Evolutionary conservation across 2,113 vertebrate genomes (phyloP).

Genomic region (Microtus ochrogaster): DNA sequence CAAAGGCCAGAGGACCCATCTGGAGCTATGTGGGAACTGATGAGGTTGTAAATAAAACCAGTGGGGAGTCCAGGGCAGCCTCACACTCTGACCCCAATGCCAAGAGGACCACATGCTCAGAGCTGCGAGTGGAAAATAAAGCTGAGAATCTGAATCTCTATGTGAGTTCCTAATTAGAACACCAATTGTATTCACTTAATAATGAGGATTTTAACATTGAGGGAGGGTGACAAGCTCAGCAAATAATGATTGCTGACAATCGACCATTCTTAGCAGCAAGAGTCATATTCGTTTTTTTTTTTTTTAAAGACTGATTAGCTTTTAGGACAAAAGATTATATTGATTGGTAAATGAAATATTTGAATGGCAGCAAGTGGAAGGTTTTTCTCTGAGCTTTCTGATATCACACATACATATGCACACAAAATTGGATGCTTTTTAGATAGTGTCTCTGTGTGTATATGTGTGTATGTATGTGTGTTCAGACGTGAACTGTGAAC

Average conservation of each 20-base stretch:
- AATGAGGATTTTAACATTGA: constrained; percentile 43
- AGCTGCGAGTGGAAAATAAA: neutral
- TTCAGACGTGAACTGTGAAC: neutral
- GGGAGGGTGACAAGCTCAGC: neutral
- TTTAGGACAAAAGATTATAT: neutral
- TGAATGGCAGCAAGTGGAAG: neutral
- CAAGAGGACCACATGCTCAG: neutral
- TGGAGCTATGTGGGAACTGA: constrained; percentile 13
- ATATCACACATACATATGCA: neutral
- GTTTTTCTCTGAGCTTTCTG: neutral
- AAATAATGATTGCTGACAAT: neutral
- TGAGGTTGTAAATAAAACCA: constrained; percentile 56
- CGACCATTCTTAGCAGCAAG: constrained; percentile 5
- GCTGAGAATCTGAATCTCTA: neutral
- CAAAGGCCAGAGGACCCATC: constrained; percentile 52
- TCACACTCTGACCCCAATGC: neutral
- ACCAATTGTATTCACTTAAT: constrained; percentile 11
- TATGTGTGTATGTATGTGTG: neutral
- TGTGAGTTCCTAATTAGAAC: constrained; percentile 23
- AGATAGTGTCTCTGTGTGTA: neutral
- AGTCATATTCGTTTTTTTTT: neutral
- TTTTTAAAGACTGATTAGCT: neutral
- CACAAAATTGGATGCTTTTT: neutral
- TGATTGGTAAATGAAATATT: neutral
- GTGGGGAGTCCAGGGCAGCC: neutral